These are phyloP conservation scores for Bradypodion pumilum DNA, from an alignment of 2,797 vertebrate species.

Conservation along the genomic window DNA sequence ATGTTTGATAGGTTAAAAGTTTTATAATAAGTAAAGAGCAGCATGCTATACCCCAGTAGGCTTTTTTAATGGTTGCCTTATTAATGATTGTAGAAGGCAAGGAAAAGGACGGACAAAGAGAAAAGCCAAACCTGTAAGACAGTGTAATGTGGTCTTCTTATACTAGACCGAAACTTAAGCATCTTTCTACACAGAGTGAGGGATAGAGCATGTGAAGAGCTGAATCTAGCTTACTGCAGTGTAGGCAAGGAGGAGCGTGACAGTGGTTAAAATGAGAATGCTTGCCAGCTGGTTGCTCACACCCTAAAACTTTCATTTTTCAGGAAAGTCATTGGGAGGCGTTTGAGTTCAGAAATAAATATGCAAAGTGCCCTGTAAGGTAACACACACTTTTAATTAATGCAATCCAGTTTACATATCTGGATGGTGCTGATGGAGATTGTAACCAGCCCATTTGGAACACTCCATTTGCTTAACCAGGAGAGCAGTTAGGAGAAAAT, in stretches of 20 bases:
- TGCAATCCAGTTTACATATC: neutral
- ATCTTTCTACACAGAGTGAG: slow-evolving; percentile 13
- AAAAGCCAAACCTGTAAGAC: neutral
- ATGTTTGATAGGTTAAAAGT: neutral
- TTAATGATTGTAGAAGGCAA: neutral
- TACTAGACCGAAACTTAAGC: slow-evolving; percentile 15
- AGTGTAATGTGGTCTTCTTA: neutral
- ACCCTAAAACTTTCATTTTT: slow-evolving; percentile 20
- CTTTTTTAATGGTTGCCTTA: too few species aligned
- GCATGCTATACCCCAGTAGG: neutral
- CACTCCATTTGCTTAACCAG: slow-evolving; percentile 40
- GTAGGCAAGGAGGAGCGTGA: slow-evolving; percentile 34
- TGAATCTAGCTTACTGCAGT: slow-evolving; percentile 23
- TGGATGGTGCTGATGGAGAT: slow-evolving; percentile 41
- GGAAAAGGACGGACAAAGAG: neutral
- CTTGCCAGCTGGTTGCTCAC: slow-evolving; percentile 49
- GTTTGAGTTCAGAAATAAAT: slow-evolving; percentile 47
- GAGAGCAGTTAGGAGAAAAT: slow-evolving; percentile 33
- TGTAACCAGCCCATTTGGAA: slow-evolving; percentile 9
- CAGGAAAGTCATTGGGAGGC: too few species aligned
- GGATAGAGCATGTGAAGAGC: neutral
- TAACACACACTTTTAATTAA: slow-evolving; percentile 29
- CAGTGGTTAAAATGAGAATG: slow-evolving; percentile 46
- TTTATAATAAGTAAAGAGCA: neutral
- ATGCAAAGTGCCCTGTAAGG: slow-evolving; percentile 31